These are phyloP conservation scores for Galleria mellonella DNA, from an alignment of 1,140 invertebrate genomes.

Conservation along the genomic window DNA sequence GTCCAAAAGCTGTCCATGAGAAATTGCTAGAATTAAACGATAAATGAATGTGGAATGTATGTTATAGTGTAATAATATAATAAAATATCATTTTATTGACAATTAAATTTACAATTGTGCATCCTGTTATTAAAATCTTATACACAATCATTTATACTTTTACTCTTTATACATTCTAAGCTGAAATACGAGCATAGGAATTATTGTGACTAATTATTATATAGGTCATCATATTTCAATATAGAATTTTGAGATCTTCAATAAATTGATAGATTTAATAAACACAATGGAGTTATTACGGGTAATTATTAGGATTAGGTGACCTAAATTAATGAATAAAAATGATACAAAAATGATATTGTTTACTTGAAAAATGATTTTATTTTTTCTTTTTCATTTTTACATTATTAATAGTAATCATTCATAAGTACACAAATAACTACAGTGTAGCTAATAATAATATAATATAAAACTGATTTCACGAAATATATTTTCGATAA, in stretches of 20 bases:
- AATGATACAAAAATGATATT: neutral
- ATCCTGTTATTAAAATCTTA: too few relatives aligned
- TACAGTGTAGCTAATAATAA: slow-evolving; percentile 22
- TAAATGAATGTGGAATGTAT: too few relatives aligned
- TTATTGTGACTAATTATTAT: too few relatives aligned
- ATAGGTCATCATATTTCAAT: too few relatives aligned
- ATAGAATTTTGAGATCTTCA: too few relatives aligned
- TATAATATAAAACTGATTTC: slow-evolving; percentile 17
- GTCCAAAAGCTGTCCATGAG: slow-evolving; percentile 2
- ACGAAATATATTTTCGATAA: slow-evolving; percentile 9
- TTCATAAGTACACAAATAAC: slow-evolving; percentile 28
- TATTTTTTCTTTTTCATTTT: slow-evolving; percentile 23
- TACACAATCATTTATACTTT: too few relatives aligned
- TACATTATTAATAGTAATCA: slow-evolving; percentile 24
- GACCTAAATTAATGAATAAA: neutral
- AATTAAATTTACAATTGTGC: neutral
- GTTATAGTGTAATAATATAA: too few relatives aligned
- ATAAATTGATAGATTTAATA: too few relatives aligned
- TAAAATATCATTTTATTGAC: neutral
- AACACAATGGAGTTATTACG: neutral
- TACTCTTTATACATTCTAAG: too few relatives aligned
- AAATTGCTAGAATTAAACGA: too few relatives aligned
- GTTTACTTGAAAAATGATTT: slow-evolving; percentile 33
- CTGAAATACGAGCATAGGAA: too few relatives aligned
- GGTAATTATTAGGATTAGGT: slow-evolving; percentile 1